These are phyloP conservation scores for Cephalopterus ornatus DNA, from an alignment of 2,113 vertebrate genomes.

Conservation along the genomic window DNA sequence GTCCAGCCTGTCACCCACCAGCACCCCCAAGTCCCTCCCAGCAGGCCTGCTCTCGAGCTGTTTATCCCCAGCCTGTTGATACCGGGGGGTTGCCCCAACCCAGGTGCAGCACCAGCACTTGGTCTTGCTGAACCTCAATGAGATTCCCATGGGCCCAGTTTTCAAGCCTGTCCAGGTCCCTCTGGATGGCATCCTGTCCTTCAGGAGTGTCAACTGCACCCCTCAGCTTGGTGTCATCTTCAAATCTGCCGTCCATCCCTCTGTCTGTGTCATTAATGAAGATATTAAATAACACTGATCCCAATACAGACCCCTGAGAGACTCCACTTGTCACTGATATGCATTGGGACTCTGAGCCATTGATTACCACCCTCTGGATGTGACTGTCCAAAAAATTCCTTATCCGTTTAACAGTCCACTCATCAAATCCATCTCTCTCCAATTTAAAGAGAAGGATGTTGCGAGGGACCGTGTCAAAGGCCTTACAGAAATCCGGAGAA, in stretches of 20 bases:
- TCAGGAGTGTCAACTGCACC: neutral
- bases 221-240: neutral
- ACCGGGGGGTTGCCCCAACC: neutral
- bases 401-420: neutral
- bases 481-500: accelerated
- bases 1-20: neutral
- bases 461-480: too few relatives aligned
- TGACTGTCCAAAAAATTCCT: neutral
- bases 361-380: neutral
- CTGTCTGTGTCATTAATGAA: neutral
- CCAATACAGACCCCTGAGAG: neutral
- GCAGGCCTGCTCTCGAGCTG: neutral
- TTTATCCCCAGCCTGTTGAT: neutral
- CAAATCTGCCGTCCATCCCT: neutral
- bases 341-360: neutral
- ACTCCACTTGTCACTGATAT: neutral
- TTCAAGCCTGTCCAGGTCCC: neutral
- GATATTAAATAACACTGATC: neutral
- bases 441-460: neutral
- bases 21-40: neutral
- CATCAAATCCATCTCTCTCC: neutral
- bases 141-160: neutral
- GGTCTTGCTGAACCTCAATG: neutral
- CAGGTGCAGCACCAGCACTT: neutral
- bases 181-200: neutral